Base-by-base conservation (phyloP, 2,797 vertebrate genomes). In the Sebastes hubbsi region DNA sequence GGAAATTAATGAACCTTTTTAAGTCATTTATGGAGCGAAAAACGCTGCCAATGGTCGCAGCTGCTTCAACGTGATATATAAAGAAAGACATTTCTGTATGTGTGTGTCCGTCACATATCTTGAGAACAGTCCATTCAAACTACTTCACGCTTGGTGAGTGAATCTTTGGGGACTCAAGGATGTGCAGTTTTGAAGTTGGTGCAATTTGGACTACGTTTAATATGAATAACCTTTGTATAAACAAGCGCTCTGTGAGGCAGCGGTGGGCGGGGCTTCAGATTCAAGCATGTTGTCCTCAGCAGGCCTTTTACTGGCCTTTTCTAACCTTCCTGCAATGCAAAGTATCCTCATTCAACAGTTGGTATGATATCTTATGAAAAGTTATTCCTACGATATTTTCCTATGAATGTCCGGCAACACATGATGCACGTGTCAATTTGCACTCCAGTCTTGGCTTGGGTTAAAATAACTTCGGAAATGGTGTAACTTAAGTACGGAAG, bases 391-490 rank as follows among this genome's bases (percentile, higher is more conserved):
- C 38, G 38, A 42, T 42, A 42, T 42, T 42, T 38, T 38, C 36
- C 36, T 38, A 38, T 0, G 36, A 38, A 38, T 38, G 13, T 14
- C 13, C 36, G 12, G 13, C 36, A 0, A 38, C 36, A 38, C 36
- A 38, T 38, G 36, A 38, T 5, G 36, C 36, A 38, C 36, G 12
- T 38, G 36, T 38, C 36, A 38, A 38, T 38, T 38, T 38, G 0
- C 13, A 38, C 36, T 38, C 0, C 36, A 38, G 36, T 14, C 36
- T 38, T 38, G 36, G 36, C 0, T 38, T 38, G 36, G 36, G 0
- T 38, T 38, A 0, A 38, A 38, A 38, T 38, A 0, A 38, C 36
- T 38, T 13, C 36, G 36, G 36, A 38, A 38, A 0, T 14, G 36
- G 36, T 38, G 12, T 14, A 38, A 38, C 0, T 14, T 14, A 32